Evolutionary conservation across 2,113 vertebrate species (phyloP), one percentile per base, ranked within the genome.

Genomic region (Xerus inauris): DNA sequence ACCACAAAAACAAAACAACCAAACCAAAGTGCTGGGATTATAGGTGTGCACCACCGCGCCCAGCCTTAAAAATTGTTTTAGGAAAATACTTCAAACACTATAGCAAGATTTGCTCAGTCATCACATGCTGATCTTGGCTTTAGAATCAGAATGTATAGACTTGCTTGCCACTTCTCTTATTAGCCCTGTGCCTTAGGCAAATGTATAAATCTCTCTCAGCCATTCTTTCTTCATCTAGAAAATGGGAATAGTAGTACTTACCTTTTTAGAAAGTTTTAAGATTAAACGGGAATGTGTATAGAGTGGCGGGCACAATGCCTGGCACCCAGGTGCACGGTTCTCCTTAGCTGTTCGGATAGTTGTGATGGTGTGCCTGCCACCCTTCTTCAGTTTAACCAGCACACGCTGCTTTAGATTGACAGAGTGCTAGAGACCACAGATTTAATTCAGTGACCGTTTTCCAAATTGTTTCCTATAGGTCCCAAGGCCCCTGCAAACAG

Each of bases 191-290:
- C n/a, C 35, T 89, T 51, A 47, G 45, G 32, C 42, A 76, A 89
- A 67, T 87, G 26, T 38, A 16, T 72, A 42, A 62, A 54, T 91
- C 57, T 77, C 24, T 77, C 26, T 22, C 54, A 22, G 54, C 67
- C 47, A 67, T 80, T 64, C n/a, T 83, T 80, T 86, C 40, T 94
- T 83, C 42, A 83, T 65, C 35, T 95, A 69, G 89, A 87, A 89
- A 95, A 26, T 83, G 12, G 16, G 40, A 82, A 47, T 57, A 51
- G 6, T 57, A 69, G 19, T 87, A 19, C n/a, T 54, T 87, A 26
- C 0, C 6, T 64, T 35, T 91, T 51, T 67, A 35, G 62, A 71
- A 49, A 87, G 12, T 82, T 85, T 57, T 38, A 47, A 94, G 59
- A 83, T 49, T 76, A 40, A 73, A 76, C 79, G 42, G 54, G 26